Evolutionary conservation across 2,113 vertebrate species (phyloP), one percentile per base, ranked within the genome.

Genomic region (Gymnocephalus cernua): DNA sequence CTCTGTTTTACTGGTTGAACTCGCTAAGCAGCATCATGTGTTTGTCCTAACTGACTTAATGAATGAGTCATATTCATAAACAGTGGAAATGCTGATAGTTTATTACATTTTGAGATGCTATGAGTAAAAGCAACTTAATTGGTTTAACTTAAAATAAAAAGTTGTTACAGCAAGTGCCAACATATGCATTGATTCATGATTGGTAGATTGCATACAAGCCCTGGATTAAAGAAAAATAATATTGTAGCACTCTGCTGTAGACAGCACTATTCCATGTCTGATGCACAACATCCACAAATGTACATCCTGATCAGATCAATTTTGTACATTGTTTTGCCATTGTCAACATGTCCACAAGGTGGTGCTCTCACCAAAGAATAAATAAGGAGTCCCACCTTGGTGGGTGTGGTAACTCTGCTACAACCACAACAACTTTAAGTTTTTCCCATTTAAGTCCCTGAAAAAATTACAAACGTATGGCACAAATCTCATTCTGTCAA

Each of bases 141-240:
- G 8, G 79, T 71, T 86, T 80, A 57, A 83, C 65, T 80, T 81
- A 48, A 79, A 76, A 38, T 38, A 63, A 85, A 83, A 61, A 44
- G 15, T 56, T 78, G 61, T 80, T 74, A 88, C 77, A 88, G 70
- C 81, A 88, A 81, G 45, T 86, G 80, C 79, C 83, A 90, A 83
- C 84, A 89, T 15, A 16, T n/a, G 66, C 84, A 84, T 76, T 59
- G 81, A 83, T 57, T 81, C 65, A 83, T 83, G 54, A 90, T 84
- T 79, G 71, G 70, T 62, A 75, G 69, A 91, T 93, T 93, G 89
- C 90, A 92, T 89, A 90, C 83, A 92, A 83, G 84, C 85, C 86
- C 80, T 74, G 74, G 63, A 89, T 77, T 29, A 77, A 77, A 88
- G 14, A 78, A 74, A 84, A 68, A 11, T 10, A 10, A 21, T 48